Conservation (phyloP, 2,888 invertebrate genomes). For the Epicampocera succincta region DNA sequence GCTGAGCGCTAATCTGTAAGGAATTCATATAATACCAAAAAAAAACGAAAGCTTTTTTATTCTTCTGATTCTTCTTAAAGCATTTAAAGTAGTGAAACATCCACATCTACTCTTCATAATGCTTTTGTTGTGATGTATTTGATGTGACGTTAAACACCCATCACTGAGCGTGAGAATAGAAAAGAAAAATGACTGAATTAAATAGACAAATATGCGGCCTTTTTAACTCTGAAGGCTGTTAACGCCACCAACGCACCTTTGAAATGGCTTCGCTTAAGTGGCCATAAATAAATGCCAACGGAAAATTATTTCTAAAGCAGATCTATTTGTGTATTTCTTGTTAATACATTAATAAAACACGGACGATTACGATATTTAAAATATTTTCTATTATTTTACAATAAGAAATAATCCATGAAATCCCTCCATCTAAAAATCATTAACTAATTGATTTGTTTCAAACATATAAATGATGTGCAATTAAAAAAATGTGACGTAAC, state of each 20-base stretch:
- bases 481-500: too few relatives aligned
- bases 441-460: too few relatives aligned
- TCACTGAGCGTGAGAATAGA: conserved; percentile 15
- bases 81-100: too few relatives aligned
- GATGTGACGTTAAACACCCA: conserved; percentile 43
- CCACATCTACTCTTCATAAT: neutral
- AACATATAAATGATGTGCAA: too few relatives aligned
- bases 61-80: too few relatives aligned
- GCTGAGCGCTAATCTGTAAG: conserved; percentile 12
- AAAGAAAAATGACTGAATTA: conserved; percentile 20
- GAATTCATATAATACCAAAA: conserved; percentile 17
- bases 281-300: conserved; percentile 47
- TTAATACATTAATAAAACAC: too few relatives aligned
- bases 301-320: conserved; percentile 36
- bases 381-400: too few relatives aligned
- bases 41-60: too few relatives aligned
- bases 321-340: too few relatives aligned
- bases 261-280: conserved; percentile 33
- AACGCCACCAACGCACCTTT: conserved; percentile 51
- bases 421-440: too few relatives aligned
- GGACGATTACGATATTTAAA: too few relatives aligned
- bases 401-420: too few relatives aligned
- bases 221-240: conserved; percentile 41
- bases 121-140: conserved; percentile 36
- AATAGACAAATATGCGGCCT: conserved; percentile 13